Percentiles rank a stretch among this genome's conserved stretches.
phyloP scores from a whole-genome alignment of 2,888 invertebrate genomes.

The Macrosiphum euphorbiae region DNA sequence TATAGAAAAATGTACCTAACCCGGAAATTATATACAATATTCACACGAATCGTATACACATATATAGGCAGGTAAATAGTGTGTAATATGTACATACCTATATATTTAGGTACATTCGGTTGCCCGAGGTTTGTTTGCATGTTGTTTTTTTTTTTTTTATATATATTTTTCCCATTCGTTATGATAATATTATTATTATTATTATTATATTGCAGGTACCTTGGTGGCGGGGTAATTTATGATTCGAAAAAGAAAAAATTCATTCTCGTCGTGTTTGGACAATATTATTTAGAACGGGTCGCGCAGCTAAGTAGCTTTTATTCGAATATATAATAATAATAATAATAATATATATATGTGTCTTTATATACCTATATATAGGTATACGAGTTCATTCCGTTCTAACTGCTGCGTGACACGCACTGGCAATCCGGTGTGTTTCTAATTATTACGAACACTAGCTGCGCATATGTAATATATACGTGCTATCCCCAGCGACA shows the following conservation, averaged over 20 bases:
- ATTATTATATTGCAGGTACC: not conserved
- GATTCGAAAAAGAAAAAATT: conserved; percentile 21
- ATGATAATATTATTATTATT: not conserved
- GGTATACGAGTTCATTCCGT: not conserved
- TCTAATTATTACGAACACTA: conserved; percentile 58
- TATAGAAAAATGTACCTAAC: not conserved
- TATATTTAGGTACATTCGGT: not conserved
- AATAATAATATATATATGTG: not conserved
- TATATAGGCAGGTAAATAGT: not conserved
- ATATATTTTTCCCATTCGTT: not conserved
- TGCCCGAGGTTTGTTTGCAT: conserved; percentile 46
- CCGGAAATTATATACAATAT: not conserved
- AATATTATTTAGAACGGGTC: conserved; percentile 53
- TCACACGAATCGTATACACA: conserved; percentile 13
- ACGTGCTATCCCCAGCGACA: conserved; percentile 21
- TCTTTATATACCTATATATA: not conserved
- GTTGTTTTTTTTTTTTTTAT: not conserved
- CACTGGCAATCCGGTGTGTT: conserved; percentile 51
- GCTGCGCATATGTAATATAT: not conserved
- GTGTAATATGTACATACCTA: not conserved
- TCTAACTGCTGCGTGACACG: conserved; percentile 55
- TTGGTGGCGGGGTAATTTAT: conserved; percentile 44
- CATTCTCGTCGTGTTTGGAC: conserved; percentile 55
- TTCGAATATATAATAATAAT: not conserved
- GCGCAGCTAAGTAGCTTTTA: conserved; percentile 47